These are phyloP conservation scores for Lepisosteus oculatus DNA, from an alignment of 2,113 vertebrate species.

Conservation along the genomic window DNA sequence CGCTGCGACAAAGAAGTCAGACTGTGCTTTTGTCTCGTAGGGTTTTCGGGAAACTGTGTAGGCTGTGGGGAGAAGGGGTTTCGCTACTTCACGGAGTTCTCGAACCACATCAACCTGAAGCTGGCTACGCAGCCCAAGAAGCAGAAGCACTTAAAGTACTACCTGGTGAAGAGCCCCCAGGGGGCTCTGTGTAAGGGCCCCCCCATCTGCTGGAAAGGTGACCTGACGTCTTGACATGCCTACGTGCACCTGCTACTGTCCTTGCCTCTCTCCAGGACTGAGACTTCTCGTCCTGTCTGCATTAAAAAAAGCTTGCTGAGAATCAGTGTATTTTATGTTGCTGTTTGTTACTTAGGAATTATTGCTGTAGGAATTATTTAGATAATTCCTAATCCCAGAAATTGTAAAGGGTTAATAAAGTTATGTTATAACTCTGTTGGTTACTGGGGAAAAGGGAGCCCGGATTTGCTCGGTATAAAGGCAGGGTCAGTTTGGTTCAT, in stretches of 20 bases:
- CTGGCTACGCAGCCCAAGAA: constrained; percentile 98
- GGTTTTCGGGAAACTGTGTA: constrained; percentile 96
- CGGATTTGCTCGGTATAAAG: no score
- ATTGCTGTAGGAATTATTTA: no score
- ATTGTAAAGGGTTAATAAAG: no score
- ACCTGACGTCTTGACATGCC: not conserved
- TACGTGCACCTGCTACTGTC: constrained; percentile 31
- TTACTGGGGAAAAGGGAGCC: no score
- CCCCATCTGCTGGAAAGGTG: constrained; percentile 98
- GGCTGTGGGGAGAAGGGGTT: constrained; percentile 98
- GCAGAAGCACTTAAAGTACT: constrained; percentile 99
- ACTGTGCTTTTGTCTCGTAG: constrained; percentile 53
- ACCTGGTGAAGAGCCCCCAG: constrained; percentile 93
- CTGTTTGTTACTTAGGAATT: constrained; percentile 7
- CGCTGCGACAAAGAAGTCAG: no score
- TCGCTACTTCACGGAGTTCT: constrained; percentile 98
- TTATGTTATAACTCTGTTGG: no score
- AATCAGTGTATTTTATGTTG: constrained; percentile 15
- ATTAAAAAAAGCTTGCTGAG: no score
- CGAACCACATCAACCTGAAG: constrained; percentile 98
- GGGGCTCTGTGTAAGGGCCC: constrained; percentile 92
- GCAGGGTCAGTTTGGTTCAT: no score
- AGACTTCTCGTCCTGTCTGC: no score
- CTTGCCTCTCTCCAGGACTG: constrained; percentile 21
- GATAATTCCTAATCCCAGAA: no score